Conservation (phyloP, 2,797 vertebrate species). For the Neosilurus mollespiculum region DNA sequence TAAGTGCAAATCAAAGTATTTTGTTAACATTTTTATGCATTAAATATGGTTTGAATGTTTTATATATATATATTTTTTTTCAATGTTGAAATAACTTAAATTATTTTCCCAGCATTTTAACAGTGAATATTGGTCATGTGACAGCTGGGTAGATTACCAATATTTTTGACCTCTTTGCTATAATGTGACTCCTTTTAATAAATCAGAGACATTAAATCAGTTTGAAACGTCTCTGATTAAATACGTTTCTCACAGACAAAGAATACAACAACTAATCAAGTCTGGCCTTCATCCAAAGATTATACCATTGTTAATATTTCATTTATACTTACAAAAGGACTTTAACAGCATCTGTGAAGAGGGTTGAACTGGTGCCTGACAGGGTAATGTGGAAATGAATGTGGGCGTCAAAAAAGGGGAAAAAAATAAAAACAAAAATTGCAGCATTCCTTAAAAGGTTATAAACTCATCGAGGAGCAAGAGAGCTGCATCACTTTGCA, state of each 20-base stretch:
- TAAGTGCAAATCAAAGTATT: no score
- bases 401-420: constrained; percentile 39
- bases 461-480: constrained; percentile 28
- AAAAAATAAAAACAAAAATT: not conserved
- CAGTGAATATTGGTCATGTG: no score
- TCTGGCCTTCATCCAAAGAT: not conserved
- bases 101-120: no score
- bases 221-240: not conserved
- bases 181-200: not conserved
- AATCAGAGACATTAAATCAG: not conserved
- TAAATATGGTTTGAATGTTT: no score
- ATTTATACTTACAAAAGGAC: not conserved
- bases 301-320: not conserved
- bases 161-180: not conserved
- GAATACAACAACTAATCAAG: not conserved
- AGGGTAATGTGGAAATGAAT: not conserved
- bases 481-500: constrained; percentile 47
- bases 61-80: no score
- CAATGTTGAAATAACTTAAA: no score
- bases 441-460: constrained; percentile 50
- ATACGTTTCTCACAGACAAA: not conserved
- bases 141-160: no score
- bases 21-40: no score
- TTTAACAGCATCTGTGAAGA: not conserved
- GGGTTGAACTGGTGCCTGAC: not conserved